Percentiles rank a stretch among this genome's conserved stretches.
phyloP scores from a whole-genome alignment of 2,888 invertebrate species.

The Conchocele bisecta region DNA sequence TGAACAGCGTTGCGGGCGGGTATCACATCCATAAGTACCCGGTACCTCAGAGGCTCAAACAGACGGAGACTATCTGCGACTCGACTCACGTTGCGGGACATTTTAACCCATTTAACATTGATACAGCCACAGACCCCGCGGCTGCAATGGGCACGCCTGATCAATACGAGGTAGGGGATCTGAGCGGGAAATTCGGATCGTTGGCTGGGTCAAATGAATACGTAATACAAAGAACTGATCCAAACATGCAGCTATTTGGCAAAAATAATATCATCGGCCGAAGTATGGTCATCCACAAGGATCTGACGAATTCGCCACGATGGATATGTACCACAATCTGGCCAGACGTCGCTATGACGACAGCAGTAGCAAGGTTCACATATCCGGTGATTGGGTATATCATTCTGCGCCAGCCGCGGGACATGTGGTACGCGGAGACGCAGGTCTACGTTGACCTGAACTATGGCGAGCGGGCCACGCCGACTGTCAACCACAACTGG shows the following conservation, averaged over 20 bases:
- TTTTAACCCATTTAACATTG: slow-evolving; percentile 88
- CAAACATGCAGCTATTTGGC: slow-evolving; percentile 92
- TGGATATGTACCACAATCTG: slow-evolving; percentile 84
- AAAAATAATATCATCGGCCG: slow-evolving; percentile 90
- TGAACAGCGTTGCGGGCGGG: slow-evolving; percentile 79
- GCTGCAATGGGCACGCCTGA: slow-evolving; percentile 90
- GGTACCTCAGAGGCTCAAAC: slow-evolving; percentile 73
- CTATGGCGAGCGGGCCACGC: slow-evolving; percentile 91
- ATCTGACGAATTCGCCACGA: slow-evolving; percentile 44
- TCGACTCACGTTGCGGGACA: slow-evolving; percentile 87
- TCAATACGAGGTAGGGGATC: slow-evolving; percentile 94
- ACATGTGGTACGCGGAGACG: slow-evolving; percentile 93
- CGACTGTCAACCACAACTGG: slow-evolving; percentile 87
- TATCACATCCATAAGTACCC: slow-evolving; percentile 84
- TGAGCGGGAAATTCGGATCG: slow-evolving; percentile 93
- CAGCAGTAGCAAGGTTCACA: slow-evolving; percentile 91
- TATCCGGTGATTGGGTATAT: slow-evolving; percentile 95
- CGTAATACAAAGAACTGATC: slow-evolving; percentile 87
- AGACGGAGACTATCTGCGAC: slow-evolving; percentile 79
- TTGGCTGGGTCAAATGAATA: slow-evolving; percentile 87
- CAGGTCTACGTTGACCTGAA: slow-evolving; percentile 92
- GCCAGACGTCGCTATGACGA: slow-evolving; percentile 83
- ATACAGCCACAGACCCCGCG: slow-evolving; percentile 82
- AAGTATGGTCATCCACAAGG: slow-evolving; percentile 89
- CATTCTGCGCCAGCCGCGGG: slow-evolving; percentile 90